Evolutionary conservation across 2,797 vertebrate species (phyloP).

Genomic region (Merluccius polli): DNA sequence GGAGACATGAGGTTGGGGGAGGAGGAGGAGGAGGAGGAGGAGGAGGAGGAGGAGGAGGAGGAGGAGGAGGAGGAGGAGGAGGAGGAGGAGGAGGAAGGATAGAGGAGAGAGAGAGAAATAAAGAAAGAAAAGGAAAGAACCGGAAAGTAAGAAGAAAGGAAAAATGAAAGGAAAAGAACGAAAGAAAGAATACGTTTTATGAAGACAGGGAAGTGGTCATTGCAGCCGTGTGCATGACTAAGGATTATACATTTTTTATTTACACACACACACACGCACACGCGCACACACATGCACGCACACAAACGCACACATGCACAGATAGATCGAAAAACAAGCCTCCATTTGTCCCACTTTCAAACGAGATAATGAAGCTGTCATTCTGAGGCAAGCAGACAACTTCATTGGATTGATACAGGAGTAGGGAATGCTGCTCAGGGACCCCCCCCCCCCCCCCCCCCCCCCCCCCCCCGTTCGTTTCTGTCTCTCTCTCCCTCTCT

Average conservation of each 20-base stretch:
- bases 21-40: not conserved
- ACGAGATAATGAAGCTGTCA: conserved; percentile 99
- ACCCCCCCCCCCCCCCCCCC: conserved; percentile 33
- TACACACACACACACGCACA: not conserved
- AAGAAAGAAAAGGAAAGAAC: conserved; percentile 20
- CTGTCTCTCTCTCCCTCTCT: conserved; percentile 12
- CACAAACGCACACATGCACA: conserved; percentile 4
- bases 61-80: not conserved
- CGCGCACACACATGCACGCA: conserved; percentile 1
- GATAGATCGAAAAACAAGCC: conserved; percentile 80
- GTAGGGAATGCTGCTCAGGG: conserved; percentile 70
- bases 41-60: not conserved
- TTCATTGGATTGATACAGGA: conserved; percentile 90
- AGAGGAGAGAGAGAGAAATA: not conserved
- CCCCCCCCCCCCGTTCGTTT: too few relatives aligned
- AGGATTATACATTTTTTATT: conserved; percentile 28
- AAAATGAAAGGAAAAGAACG: conserved; percentile 4
- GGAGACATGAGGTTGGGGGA: not conserved
- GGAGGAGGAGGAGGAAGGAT: not conserved
- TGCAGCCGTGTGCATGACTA: conserved; percentile 15
- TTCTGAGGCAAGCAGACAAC: conserved; percentile 87
- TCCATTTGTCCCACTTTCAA: conserved; percentile 99
- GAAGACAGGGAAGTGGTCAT: not conserved
- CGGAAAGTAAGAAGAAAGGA: conserved; percentile 7
- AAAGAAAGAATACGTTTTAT: not conserved